A percentile compares a stretch with the other conserved stretches of the same genome.
These are phyloP conservation scores for Gambusia affinis DNA, from an alignment of 2,113 vertebrate species.

Conservation along the genomic window DNA sequence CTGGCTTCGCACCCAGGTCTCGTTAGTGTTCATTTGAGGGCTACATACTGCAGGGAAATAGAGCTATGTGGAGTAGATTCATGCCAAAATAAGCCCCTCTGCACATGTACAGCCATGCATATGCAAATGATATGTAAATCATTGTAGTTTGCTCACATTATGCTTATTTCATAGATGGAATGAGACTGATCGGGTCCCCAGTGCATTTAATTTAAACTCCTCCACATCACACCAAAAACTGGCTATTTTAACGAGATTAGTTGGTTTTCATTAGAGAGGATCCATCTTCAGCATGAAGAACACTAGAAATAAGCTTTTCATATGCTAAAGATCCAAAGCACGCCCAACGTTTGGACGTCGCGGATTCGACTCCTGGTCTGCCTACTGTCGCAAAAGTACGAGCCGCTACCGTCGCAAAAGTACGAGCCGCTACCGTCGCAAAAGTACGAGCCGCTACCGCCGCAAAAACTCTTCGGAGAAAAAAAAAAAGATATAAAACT, in stretches of 20 bases:
- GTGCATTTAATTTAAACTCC: constrained; percentile 9
- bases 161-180: constrained; percentile 16
- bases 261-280: neutral
- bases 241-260: neutral
- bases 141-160: constrained; percentile 14
- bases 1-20: constrained; percentile 38
- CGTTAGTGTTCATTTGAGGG: constrained; percentile 56
- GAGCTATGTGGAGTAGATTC: constrained; percentile 28
- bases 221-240: neutral
- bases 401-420: too few species aligned
- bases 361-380: too few species aligned
- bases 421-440: too few species aligned
- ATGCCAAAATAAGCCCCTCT: constrained; percentile 45
- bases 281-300: neutral
- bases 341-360: too few species aligned
- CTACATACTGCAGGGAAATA: constrained; percentile 41
- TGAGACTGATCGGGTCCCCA: constrained; percentile 10
- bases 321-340: neutral
- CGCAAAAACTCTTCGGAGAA: too few species aligned
- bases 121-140: constrained; percentile 49
- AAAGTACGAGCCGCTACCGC: too few species aligned
- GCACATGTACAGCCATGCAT: constrained; percentile 39
- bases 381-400: too few species aligned
- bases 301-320: neutral
- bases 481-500: too few species aligned